Evolutionary conservation across 2,888 invertebrate species (phyloP), one percentile per base, ranked within the genome.

Genomic region (Hypomecis punctinalis): DNA sequence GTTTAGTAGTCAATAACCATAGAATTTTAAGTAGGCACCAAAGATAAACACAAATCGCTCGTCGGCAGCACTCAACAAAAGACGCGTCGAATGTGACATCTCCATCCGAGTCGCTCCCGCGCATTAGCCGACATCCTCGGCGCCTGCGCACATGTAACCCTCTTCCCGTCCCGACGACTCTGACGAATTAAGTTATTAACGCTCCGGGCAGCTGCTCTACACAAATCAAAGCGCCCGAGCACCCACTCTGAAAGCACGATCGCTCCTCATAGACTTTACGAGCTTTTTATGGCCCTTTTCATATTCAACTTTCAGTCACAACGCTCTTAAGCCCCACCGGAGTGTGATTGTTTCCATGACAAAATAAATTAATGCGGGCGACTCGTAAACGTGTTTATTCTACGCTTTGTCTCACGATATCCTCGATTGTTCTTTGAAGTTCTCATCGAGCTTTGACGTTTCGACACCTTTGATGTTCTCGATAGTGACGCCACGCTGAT

Each of bases 151-250:
- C 84, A 84, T 87, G 85, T 79, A 88, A 81, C 86, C 84, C 86
- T 86, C 89, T 88, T 90, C 87, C 87, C 89, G 86, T 85, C 77
- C 82, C 81, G 81, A 81, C 84, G 81, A 83, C 90, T 89, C 89
- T 91, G 90, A 93, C 91, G 92, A 92, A 93, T 93, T 92, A 92
- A 92, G 91, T 90, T 92, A 92, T 93, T 92, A 93, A 91, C 90
- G 90, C 86, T 86, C 77, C 77, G 76, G 85, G 82, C 91, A 93
- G 93, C 93, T 93, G 93, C 83, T 88, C 78, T 75, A 85, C 86
- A 92, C 93, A 93, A 92, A 93, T 93, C 92, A 93, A 92, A 91
- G 90, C 82, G 85, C 76, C 83, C 55, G 45, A 60, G 57, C 23
- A 58, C 37, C 33, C 83, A 81, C 83, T 84, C 79, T 89, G 82